phyloP scores from a whole-genome alignment of 2,888 invertebrate genomes.

The Agrilus biguttatus region DNA sequence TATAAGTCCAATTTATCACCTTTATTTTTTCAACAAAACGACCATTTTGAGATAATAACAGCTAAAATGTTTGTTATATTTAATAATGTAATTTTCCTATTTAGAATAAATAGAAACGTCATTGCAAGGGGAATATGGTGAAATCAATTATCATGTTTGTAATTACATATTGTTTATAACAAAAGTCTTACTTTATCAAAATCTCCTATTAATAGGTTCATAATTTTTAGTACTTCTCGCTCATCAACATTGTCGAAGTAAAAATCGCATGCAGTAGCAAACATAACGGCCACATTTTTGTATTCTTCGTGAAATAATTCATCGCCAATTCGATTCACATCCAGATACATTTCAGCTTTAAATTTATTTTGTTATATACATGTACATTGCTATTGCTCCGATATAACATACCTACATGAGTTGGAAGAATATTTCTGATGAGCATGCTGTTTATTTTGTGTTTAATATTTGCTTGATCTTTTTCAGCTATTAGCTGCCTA shows the following conservation, averaged over 20 bases:
- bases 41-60: conserved; percentile 4
- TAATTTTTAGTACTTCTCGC: conserved; percentile 27
- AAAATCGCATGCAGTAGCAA: conserved; percentile 58
- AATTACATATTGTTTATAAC: too few species aligned
- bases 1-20: conserved; percentile 91
- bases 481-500: conserved; percentile 60
- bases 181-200: conserved; percentile 63
- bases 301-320: conserved; percentile 75
- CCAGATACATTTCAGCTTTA: conserved; percentile 64
- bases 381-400: not conserved
- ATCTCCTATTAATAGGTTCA: conserved; percentile 86
- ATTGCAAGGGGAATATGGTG: too few species aligned
- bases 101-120: too few species aligned
- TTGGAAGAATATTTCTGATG: conserved; percentile 82
- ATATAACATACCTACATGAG: conserved; percentile 69
- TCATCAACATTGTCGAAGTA: conserved; percentile 42
- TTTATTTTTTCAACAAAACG: conserved; percentile 86
- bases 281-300: conserved; percentile 86
- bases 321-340: conserved; percentile 48
- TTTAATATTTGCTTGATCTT: conserved; percentile 73
- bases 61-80: not conserved
- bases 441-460: conserved; percentile 78
- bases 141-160: too few species aligned
- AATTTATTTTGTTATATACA: conserved; percentile 4
- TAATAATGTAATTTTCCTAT: not conserved